Conservation (phyloP, 2,888 invertebrate genomes). For the Seira sanloemensis region DNA sequence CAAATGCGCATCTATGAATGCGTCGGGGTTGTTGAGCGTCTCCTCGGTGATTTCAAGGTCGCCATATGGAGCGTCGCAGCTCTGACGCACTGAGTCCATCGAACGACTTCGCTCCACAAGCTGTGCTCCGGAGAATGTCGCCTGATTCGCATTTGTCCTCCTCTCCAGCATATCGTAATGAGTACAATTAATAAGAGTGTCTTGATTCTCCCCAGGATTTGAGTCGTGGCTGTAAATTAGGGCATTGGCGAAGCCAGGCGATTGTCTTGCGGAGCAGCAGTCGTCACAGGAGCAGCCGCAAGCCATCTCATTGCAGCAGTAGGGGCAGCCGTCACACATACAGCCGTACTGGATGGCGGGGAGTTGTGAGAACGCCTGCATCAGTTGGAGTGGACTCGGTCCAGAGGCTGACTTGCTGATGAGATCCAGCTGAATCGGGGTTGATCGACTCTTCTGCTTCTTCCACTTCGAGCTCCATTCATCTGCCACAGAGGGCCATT, state of each 20-base stretch:
- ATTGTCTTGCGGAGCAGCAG: constrained; percentile 33
- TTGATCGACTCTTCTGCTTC: constrained; percentile 51
- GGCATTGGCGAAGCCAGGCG: neutral
- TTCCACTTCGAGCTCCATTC: constrained; percentile 3
- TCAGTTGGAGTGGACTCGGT: neutral
- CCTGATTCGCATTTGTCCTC: neutral
- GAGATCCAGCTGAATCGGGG: constrained; percentile 46
- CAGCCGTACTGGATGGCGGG: constrained; percentile 10
- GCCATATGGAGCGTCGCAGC: neutral
- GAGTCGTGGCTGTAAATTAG: neutral
- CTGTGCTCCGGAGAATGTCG: neutral
- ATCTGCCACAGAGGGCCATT: constrained; percentile 1
- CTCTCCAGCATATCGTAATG: neutral
- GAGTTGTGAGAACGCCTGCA: neutral
- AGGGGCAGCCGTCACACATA: constrained; percentile 30
- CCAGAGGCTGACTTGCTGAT: neutral
- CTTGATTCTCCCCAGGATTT: neutral
- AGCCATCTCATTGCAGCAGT: constrained; percentile 18
- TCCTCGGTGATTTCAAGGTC: constrained; percentile 2
- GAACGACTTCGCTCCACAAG: constrained; percentile 17
- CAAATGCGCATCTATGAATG: constrained; percentile 30
- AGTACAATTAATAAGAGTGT: neutral
- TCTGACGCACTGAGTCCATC: neutral
- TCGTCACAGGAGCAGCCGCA: constrained; percentile 45
- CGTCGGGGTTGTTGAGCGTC: neutral